phyloP scores from a whole-genome alignment of 1,140 invertebrate genomes.

The Achatina immaculata region DNA sequence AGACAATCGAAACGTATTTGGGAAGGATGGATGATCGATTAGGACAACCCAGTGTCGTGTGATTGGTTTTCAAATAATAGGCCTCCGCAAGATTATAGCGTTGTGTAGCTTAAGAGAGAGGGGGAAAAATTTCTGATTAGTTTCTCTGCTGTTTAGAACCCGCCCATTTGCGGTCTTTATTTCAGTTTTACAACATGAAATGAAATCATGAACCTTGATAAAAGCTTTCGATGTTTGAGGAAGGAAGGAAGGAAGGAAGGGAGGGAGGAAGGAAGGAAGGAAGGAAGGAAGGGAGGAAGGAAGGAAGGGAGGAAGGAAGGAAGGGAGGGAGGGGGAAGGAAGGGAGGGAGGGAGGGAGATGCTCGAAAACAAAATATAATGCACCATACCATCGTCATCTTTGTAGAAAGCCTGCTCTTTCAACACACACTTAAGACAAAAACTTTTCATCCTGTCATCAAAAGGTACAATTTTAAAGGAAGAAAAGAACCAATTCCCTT shows the following conservation, averaged over 20 bases:
- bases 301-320: constrained; percentile 32
- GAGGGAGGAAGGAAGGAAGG: constrained; percentile 28
- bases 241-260: constrained; percentile 29
- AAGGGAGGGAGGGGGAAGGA: constrained; percentile 24
- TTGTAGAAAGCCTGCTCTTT: too few relatives aligned
- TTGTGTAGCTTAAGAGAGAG: background rate
- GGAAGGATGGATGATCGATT: background rate
- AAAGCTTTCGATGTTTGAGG: constrained; percentile 5
- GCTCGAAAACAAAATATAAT: too few relatives aligned
- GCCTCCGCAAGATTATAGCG: background rate
- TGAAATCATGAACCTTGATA: too few relatives aligned
- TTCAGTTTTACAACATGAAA: too few relatives aligned
- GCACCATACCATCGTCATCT: too few relatives aligned
- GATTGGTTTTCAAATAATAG: background rate
- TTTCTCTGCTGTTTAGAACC: background rate
- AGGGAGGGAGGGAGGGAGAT: constrained; percentile 23
- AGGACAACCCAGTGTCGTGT: background rate
- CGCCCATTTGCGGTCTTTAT: too few relatives aligned
- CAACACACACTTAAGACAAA: too few relatives aligned
- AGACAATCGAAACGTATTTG: background rate
- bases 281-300: constrained; percentile 30
- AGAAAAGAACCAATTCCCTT: too few relatives aligned
- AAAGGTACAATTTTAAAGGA: too few relatives aligned
- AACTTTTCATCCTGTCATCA: too few relatives aligned
- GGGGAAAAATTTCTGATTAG: background rate